A percentile compares a stretch with the other conserved stretches of the same genome.
Evolutionary conservation across 2,113 vertebrate genomes (phyloP).

Genomic region (Pelusios castaneus): DNA sequence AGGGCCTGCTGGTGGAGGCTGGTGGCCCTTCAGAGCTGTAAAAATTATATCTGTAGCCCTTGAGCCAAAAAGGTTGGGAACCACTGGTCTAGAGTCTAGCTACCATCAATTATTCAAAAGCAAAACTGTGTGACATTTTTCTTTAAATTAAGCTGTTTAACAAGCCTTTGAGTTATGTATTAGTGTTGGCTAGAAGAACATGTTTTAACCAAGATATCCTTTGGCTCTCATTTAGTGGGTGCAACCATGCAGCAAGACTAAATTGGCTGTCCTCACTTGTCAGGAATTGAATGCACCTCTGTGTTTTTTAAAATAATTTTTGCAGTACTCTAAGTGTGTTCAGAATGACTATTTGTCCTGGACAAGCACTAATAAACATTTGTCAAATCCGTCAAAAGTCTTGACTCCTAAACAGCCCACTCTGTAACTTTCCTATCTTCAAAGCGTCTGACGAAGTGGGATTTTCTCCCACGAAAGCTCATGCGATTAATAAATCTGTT

Average conservation of each 20-base stretch:
- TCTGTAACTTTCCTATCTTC: no score
- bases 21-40: no score
- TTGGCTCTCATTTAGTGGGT: slow-evolving; percentile 71
- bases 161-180: slow-evolving; percentile 53
- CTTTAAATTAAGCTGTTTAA: slow-evolving; percentile 73
- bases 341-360: slow-evolving; percentile 43
- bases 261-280: slow-evolving; percentile 59
- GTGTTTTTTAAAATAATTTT: slow-evolving; percentile 30
- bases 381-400: slow-evolving; percentile 55
- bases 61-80: no score
- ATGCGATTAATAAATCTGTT: no score
- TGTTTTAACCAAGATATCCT: slow-evolving; percentile 55
- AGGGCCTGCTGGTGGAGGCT: no score
- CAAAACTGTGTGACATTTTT: slow-evolving; percentile 73
- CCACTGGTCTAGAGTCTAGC: no score
- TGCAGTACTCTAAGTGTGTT: slow-evolving; percentile 18
- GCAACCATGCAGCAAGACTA: slow-evolving; percentile 22
- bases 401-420: slow-evolving; percentile 38
- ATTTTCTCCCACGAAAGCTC: no score
- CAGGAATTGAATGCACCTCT: neutral
- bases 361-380: slow-evolving; percentile 54
- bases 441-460: no score
- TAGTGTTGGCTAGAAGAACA: slow-evolving; percentile 53
- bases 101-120: slow-evolving; percentile 70
- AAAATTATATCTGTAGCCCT: no score